These are phyloP conservation scores for Halichondria panicea DNA, from an alignment of 37 sponge, comb jelly and placozoan genomes.

Conservation along the genomic window DNA sequence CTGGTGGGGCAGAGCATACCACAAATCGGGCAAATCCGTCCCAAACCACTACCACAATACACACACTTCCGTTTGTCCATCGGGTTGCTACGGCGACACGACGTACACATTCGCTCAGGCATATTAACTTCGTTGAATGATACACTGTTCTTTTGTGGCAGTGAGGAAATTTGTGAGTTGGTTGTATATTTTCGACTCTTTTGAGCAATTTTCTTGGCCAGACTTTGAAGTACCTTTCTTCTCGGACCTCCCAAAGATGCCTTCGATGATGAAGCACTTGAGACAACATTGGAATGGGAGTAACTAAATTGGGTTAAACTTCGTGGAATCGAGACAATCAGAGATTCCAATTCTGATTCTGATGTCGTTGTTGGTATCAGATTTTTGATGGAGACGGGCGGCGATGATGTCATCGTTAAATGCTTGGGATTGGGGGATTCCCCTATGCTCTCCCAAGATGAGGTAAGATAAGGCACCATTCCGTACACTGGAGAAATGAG, in stretches of 20 bases:
- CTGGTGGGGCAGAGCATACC: conserved; percentile 54
- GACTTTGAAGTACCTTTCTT: conserved; percentile 21
- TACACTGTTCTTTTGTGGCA: no score
- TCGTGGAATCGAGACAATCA: conserved; percentile 46
- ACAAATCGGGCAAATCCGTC: conserved; percentile 54
- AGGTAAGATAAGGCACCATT: conserved; percentile 25
- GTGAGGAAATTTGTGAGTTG: not conserved
- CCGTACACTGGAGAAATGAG: no score
- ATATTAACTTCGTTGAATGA: no score
- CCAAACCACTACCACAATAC: conserved; percentile 56
- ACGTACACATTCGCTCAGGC: conserved; percentile 36
- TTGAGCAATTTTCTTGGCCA: conserved; percentile 61
- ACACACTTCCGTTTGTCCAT: conserved; percentile 59
- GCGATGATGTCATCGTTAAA: conserved; percentile 1
- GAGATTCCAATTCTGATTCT: not conserved
- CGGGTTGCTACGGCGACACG: conserved; percentile 47
- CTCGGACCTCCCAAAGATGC: conserved; percentile 13
- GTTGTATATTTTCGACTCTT: conserved; percentile 36
- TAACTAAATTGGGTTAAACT: conserved; percentile 4
- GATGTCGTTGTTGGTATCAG: not conserved
- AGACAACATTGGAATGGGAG: not conserved
- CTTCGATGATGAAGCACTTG: no score
- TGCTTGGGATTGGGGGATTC: not conserved
- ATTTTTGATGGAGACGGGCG: conserved; percentile 6
- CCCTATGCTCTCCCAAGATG: not conserved